Percentiles rank a stretch among this genome's conserved stretches.
These are phyloP conservation scores for Bellardia pandia DNA, from an alignment of 2,888 invertebrate genomes.

Conservation along the genomic window DNA sequence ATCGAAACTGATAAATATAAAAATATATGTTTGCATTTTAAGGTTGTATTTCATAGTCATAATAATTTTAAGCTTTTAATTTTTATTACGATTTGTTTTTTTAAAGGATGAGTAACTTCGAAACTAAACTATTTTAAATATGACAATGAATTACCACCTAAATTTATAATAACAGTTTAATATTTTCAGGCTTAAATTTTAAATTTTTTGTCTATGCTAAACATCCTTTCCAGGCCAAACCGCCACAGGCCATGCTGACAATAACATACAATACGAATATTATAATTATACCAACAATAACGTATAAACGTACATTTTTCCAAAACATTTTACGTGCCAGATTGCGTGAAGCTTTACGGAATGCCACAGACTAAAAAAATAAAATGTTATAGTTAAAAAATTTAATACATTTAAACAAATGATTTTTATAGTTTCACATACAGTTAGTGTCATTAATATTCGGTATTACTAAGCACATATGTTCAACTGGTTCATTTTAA, in stretches of 20 bases:
- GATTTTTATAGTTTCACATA: too few relatives aligned
- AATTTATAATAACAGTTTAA: slow-evolving; percentile 26
- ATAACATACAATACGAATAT: slow-evolving; percentile 92
- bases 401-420: too few relatives aligned
- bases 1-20: slow-evolving; percentile 30
- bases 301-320: slow-evolving; percentile 96
- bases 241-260: slow-evolving; percentile 94
- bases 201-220: slow-evolving; percentile 82
- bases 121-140: slow-evolving; percentile 1
- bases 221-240: slow-evolving; percentile 91
- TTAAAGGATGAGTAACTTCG: not conserved
- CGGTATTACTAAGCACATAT: too few relatives aligned
- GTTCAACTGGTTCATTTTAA: too few relatives aligned
- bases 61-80: too few relatives aligned
- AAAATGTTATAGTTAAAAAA: slow-evolving; percentile 74
- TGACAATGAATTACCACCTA: slow-evolving; percentile 24
- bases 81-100: too few relatives aligned
- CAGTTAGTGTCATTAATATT: too few relatives aligned
- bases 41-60: slow-evolving; percentile 22
- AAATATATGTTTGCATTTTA: slow-evolving; percentile 29
- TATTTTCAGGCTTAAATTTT: slow-evolving; percentile 1
- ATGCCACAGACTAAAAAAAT: slow-evolving; percentile 92
- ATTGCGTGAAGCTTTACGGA: slow-evolving; percentile 93
- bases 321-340: slow-evolving; percentile 95
- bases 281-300: slow-evolving; percentile 87